Base-by-base conservation (phyloP, 2,888 invertebrate genomes). In the Altica lythri region DNA sequence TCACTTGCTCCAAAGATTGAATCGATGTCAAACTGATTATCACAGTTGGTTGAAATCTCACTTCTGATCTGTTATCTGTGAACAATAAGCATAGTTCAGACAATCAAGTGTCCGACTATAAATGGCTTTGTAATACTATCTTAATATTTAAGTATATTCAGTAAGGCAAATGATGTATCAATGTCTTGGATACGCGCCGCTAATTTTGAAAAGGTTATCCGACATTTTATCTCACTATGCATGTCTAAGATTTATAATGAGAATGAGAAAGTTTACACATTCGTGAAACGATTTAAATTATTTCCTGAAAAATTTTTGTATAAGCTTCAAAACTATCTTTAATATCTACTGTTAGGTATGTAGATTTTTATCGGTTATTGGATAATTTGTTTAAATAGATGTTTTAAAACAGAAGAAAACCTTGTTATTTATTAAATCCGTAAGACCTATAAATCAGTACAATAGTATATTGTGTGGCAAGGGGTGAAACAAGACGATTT, bases 1-100 rank as follows among this genome's bases (percentile, higher is more conserved):
- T 53, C 40, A 52, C 32, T 44, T 38, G 47, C 44, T 48, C 30
- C 29, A 30, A 16, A 59, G 53, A 62, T 62, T 59, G 62, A 57
- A 57, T 56, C 59, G 57, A 55, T 61, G 61, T 63, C 62, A 59
- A 51, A 53, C 50, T 58, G 61, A 63, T 62, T 61, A 57, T 61
- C 60, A 46, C 25, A 44, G 57, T 32, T 44, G 49, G 44, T 25
- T 27, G 45, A 25, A 22, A 40, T 49, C 49, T 49, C 14, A 13
- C 27, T 18, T 43, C 13, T 47, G 16, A 47, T 47, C 27, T 47
- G 10, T 19, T 34, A 47, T 47, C 37, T 46, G n/a, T n/a, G 22
- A 4, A 47, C 47, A 47, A 47, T 47, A 37, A 37, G 37, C 16
- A 37, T 37, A 47, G 35, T 27, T 14, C 35, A 16, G 25, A 25